Conservation (phyloP, 23 tunicate species). For the Ciona savignyi region DNA sequence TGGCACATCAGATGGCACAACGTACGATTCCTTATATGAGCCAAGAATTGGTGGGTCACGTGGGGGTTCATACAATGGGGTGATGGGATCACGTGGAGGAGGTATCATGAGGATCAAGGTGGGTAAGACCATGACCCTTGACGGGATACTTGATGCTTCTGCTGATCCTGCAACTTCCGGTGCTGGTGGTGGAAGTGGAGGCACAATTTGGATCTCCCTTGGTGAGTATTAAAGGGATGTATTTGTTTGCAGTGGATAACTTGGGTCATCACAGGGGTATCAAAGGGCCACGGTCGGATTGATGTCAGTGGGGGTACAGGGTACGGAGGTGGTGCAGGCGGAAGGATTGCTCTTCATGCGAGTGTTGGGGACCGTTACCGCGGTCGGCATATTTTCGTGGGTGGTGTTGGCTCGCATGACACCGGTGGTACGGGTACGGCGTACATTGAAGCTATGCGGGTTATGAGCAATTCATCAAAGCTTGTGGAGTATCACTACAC, state of each 20-base stretch:
- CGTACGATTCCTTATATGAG: constrained; percentile 23
- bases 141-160: constrained; percentile 18
- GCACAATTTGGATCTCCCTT: too few species aligned
- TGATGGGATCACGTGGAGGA: constrained; percentile 14
- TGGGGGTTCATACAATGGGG: not conserved
- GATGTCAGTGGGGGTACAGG: constrained; percentile 27
- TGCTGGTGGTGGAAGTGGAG: constrained; percentile 28
- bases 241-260: too few species aligned
- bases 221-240: too few species aligned
- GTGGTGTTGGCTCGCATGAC: constrained; percentile 2
- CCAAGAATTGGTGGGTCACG: constrained; percentile 20
- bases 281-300: constrained; percentile 19
- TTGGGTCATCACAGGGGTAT: constrained; percentile 2
- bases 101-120: constrained; percentile 10
- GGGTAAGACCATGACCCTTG: not conserved
- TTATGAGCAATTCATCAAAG: not conserved
- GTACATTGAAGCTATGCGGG: constrained; percentile 13
- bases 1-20: not conserved
- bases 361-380: constrained; percentile 2
- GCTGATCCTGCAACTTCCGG: constrained; percentile 18
- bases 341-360: constrained; percentile 27
- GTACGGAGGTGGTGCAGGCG: constrained; percentile 25
- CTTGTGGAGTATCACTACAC: constrained; percentile 21
- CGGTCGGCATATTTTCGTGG: constrained; percentile 4
- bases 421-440: constrained; percentile 20